phyloP scores from a whole-genome alignment of 92 coral and sea anemone genomes.

The Heliopora coerulea region DNA sequence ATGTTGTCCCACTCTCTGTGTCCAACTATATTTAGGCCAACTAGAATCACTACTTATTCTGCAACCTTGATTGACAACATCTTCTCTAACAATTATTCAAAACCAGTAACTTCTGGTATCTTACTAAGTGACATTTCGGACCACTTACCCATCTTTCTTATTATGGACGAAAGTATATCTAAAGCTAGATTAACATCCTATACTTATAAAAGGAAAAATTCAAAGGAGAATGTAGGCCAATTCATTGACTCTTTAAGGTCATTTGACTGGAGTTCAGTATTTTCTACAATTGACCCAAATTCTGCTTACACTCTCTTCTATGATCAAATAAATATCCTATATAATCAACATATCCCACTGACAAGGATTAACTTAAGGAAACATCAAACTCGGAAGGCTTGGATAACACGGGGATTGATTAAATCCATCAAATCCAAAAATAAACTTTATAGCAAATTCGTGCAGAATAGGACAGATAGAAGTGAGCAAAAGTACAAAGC shows the following conservation, averaged over 20 bases:
- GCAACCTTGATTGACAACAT: no score
- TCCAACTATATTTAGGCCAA: constrained; percentile 28
- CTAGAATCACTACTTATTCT: constrained; percentile 30
- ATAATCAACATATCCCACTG: constrained; percentile 11
- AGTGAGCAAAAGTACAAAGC: no score
- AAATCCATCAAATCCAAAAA: constrained; percentile 19
- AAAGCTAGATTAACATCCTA: neutral
- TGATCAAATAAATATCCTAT: neutral
- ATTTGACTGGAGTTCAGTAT: constrained; percentile 17
- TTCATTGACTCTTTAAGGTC: neutral
- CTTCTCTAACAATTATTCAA: no score
- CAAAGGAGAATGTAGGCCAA: neutral
- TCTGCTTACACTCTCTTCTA: constrained; percentile 7
- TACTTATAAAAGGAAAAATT: neutral
- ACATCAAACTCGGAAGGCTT: neutral
- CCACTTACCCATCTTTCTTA: constrained; percentile 30
- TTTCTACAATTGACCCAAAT: neutral
- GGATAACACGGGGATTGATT: neutral
- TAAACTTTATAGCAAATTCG: constrained; percentile 11
- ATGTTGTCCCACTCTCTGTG: constrained; percentile 27
- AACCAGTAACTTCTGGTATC: no score
- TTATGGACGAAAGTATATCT: neutral
- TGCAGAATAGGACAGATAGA: no score
- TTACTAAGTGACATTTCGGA: no score
- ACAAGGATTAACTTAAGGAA: neutral